Evolutionary conservation across 2,888 invertebrate genomes (phyloP).

Genomic region (Hydrotaea diabolus): DNA sequence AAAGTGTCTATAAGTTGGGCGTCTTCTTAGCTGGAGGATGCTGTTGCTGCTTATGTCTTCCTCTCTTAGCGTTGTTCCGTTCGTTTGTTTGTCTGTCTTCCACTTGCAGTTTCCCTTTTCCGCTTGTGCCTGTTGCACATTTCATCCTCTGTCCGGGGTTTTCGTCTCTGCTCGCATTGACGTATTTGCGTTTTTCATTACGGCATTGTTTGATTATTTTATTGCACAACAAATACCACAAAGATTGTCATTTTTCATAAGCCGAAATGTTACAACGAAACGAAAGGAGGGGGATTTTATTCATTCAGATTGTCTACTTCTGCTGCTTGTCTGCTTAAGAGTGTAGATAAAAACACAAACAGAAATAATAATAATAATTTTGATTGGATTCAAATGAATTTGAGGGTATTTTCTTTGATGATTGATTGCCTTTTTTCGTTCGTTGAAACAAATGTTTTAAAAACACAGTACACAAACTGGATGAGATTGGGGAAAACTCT

Average conservation of each 20-base stretch:
- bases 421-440: not conserved
- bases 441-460: no score
- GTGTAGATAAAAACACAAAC: not conserved
- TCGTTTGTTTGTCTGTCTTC: not conserved
- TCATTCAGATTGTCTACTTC: constrained; percentile 1
- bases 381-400: not conserved
- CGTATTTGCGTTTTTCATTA: constrained; percentile 36
- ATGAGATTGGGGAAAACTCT: no score
- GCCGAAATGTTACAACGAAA: constrained; percentile 32
- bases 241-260: constrained; percentile 55
- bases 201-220: constrained; percentile 28
- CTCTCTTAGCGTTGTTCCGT: no score
- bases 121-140: constrained; percentile 7
- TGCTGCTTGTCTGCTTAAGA: not conserved
- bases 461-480: no score
- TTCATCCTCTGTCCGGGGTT: not conserved
- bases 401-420: not conserved
- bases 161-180: not conserved
- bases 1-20: constrained; percentile 51
- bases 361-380: constrained; percentile 5
- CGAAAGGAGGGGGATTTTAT: constrained; percentile 17
- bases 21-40: constrained; percentile 36
- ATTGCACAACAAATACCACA: constrained; percentile 44
- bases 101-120: not conserved
- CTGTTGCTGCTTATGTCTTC: constrained; percentile 10